A percentile compares a stretch with the other conserved stretches of the same genome.
These are phyloP conservation scores for Syndactyla subalaris DNA, from an alignment of 2,797 vertebrate genomes.

Conservation along the genomic window DNA sequence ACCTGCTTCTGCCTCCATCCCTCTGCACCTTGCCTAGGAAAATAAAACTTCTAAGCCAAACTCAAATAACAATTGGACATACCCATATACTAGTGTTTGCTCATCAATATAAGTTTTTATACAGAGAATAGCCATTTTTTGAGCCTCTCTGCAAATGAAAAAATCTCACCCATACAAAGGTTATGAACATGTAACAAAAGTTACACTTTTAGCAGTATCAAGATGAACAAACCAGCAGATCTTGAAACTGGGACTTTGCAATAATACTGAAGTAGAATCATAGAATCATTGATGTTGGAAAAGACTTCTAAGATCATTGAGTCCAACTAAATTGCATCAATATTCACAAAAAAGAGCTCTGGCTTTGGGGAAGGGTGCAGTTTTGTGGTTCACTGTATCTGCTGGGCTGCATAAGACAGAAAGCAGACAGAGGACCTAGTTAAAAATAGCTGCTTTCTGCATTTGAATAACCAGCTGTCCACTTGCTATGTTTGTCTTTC, in stretches of 20 bases:
- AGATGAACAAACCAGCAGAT: not conserved
- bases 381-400: not conserved
- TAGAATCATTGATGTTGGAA: not conserved
- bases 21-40: not conserved
- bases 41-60: not conserved
- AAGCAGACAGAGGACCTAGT: not conserved
- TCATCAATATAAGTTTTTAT: not conserved
- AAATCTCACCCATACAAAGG: not conserved
- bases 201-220: not conserved
- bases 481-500: not conserved
- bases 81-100: not conserved
- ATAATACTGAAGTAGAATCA: not conserved
- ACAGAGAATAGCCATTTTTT: not conserved
- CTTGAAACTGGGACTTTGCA: not conserved
- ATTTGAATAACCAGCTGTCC: not conserved
- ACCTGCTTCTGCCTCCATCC: not conserved
- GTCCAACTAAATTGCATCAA: not conserved
- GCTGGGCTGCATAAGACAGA: not conserved
- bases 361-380: not conserved
- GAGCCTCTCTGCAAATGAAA: not conserved
- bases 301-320: not conserved
- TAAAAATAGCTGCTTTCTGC: not conserved
- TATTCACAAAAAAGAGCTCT: not conserved
- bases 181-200: not conserved
- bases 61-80: not conserved